Base-by-base conservation (phyloP, 1,140 invertebrate genomes). In the Trissolcus basalis region DNA sequence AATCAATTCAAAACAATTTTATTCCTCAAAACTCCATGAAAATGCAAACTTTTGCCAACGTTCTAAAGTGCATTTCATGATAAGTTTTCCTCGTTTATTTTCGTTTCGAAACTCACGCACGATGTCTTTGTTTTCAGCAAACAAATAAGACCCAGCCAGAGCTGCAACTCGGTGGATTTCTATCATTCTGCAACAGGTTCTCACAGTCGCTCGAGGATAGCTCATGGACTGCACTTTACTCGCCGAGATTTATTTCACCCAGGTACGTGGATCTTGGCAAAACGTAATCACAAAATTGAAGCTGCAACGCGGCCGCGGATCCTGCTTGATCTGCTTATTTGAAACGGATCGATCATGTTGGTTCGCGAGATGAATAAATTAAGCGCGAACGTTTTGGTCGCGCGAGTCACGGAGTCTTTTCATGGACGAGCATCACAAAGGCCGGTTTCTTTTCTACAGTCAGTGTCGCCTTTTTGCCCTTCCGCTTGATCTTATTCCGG, bases 361-460 rank as follows among this genome's bases (percentile, higher is more conserved):
- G 12, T 39, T 41, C 59, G 41, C 59, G 70, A 77, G 67, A 59
- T 79, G 58, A 78, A 85, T 83, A 85, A 85, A 83, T 85, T 83
- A 80, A 70, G 58, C 41, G 16, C 56, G n/a, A 72, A 81, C 80
- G 71, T 81, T 83, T 82, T 48, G 60, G 61, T 54, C 47, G 61
- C 71, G 47, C n/a, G n/a, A 77, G 53, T 74, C 65, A 53, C 49
- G 71, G 50, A 56, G 56, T 71, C 73, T 65, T 49, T 49, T 54
- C 45, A 44, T n/a, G 16, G 39, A 47, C 45, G 56, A 56, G 44
- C 63, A 41, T 60, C 50, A 36, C 11, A 60, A 14, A 44, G 55
- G 70, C 61, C 51, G 55, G 51, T 68, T 69, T 69, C 45, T 55
- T 13, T 53, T 15, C 16, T 36, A 27, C 19, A 27, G 2, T 27